Base-by-base conservation (phyloP, 2,888 invertebrate genomes). In the Phoronis australis region DNA sequence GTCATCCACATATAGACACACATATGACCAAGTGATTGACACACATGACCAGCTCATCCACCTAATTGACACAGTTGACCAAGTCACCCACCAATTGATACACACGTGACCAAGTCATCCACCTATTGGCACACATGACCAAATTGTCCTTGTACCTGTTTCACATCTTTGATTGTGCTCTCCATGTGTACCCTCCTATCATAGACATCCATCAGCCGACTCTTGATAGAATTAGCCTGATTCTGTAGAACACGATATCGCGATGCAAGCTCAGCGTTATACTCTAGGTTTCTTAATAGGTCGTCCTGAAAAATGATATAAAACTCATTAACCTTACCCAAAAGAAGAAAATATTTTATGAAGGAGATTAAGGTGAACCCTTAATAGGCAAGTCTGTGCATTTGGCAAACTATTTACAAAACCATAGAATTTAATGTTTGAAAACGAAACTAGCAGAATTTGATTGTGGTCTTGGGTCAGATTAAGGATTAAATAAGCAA, bases 101-200 rank as follows among this genome's bases (percentile, higher is more conserved):
- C n/a, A n/a, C n/a, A n/a, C n/a, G n/a, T n/a, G n/a, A n/a, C n/a
- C n/a, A n/a, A n/a, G n/a, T n/a, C n/a, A n/a, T n/a, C n/a, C n/a
- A n/a, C n/a, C n/a, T n/a, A n/a, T n/a, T n/a, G n/a, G n/a, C n/a
- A n/a, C n/a, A n/a, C n/a, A n/a, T n/a, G n/a, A n/a, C n/a, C n/a
- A n/a, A n/a, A n/a, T n/a, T n/a, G n/a, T n/a, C n/a, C n/a, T n/a
- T n/a, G n/a, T 52, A 73, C 71, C 69, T 72, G 68, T 59, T 68
- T 71, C 21, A 62, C 47, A 53, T 75, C 73, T 50, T 66, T 71
- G 18, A 73, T 62, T 18, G 65, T 56, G 46, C 59, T 56, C 49
- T 75, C 73, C 35, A 65, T 41, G 39, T 67, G 69, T 21, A 71
- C 62, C n/a, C 66, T 55, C 24, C 66, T 67, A 24, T 69, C 70